Base-by-base conservation (phyloP, 2,113 vertebrate genomes). In the Helogale parvula region DNA sequence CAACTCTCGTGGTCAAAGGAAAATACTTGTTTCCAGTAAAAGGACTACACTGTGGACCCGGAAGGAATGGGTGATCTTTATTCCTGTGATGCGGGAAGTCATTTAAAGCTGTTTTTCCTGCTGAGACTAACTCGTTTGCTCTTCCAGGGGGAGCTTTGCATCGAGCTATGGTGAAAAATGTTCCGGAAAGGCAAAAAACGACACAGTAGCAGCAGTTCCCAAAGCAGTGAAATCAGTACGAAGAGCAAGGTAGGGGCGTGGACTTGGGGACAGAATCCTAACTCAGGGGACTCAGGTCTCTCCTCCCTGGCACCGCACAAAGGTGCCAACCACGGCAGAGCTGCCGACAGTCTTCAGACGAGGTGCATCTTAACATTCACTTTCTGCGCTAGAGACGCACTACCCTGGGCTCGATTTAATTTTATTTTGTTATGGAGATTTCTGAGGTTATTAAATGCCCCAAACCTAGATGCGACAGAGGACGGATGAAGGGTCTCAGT, bases 171-270 rank as follows among this genome's bases (percentile, higher is more conserved):
- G 98, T 99, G 99, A 99, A 99, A 98, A 97, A 99, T 99, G 99
- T 99, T 99, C 95, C 99, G 99, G 88, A 99, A 99, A 98, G 99
- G 99, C 57, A 99, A 99, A 96, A 99, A 99, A 95, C 99, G 99
- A 33, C 99, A 99, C 98, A 99, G 99, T 98, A 99, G 99, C 94
- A 99, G 99, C 99, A 99, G 99, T 97, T 99, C 99, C 1, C 99
- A 99, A 71, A 99, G 99, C 98, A 99, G 99, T 90, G 99, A 99
- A 96, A 99, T 99, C 98, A 99, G 99, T 96, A 99, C 99, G 0
- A 99, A 99, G 98, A 99, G 99, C 99, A 99, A 99, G 99, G 99
- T 99, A 97, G 96, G 98, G 69, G 5, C 29, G 4, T 7, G 45
- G 25, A 9, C 0, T 19, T 0, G 31, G 5, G 35, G 31, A 25